These are phyloP conservation scores for Mormoops blainvillei DNA, from an alignment of 2,113 vertebrate species.

Conservation along the genomic window DNA sequence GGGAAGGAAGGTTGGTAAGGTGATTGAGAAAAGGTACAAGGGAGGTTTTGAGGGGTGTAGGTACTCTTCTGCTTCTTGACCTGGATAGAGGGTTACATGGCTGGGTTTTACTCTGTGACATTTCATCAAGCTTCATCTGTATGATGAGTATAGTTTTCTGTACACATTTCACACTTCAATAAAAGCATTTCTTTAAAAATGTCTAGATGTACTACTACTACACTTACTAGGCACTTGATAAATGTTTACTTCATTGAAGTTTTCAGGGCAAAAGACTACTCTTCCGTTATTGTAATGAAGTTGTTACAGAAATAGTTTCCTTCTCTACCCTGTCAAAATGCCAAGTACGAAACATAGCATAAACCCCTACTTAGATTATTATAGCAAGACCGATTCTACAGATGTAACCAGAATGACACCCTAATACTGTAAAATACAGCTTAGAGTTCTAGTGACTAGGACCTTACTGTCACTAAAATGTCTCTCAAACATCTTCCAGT, in stretches of 20 bases:
- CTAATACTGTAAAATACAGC: not conserved
- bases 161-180: not conserved
- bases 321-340: not conserved
- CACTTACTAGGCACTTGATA: not conserved
- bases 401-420: not conserved
- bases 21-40: not conserved
- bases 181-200: not conserved
- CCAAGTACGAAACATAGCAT: not conserved
- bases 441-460: not conserved
- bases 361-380: not conserved
- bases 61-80: not conserved
- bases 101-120: not conserved
- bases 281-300: not conserved
- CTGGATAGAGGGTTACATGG: not conserved
- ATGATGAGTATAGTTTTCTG: not conserved
- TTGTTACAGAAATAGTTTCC: not conserved
- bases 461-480: not conserved
- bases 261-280: not conserved
- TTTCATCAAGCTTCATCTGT: not conserved
- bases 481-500: slow-evolving; percentile 8
- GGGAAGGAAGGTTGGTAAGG: not conserved
- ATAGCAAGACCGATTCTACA: not conserved
- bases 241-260: not conserved
- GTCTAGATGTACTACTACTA: not conserved
- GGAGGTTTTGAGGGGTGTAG: not conserved